These are phyloP conservation scores for Cryptophagus acutangulus DNA, from an alignment of 2,888 invertebrate genomes.

Conservation along the genomic window DNA sequence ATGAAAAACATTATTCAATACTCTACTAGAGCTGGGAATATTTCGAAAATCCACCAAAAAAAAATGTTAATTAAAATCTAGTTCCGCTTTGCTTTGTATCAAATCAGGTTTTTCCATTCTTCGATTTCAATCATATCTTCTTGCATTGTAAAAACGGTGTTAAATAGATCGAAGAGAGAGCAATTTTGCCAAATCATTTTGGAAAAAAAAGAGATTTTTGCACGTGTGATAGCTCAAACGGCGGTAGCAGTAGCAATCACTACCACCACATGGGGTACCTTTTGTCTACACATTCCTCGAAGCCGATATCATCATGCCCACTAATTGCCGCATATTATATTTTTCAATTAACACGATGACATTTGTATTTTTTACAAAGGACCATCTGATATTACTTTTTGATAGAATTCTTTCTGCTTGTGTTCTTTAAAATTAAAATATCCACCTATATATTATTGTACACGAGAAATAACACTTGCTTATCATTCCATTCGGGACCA, in stretches of 20 bases:
- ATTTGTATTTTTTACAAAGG: slow-evolving; percentile 52
- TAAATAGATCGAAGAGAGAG: no score
- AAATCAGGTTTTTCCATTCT: no score
- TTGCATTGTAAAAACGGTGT: no score
- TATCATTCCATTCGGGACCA: background rate
- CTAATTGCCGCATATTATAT: slow-evolving; percentile 62
- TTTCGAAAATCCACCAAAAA: no score
- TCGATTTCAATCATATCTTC: no score
- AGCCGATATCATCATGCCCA: slow-evolving; percentile 40
- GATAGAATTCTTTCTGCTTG: slow-evolving; percentile 18
- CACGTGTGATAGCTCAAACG: slow-evolving; percentile 24
- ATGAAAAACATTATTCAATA: no score
- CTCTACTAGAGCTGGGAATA: no score
- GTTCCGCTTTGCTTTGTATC: no score
- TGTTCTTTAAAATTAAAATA: slow-evolving; percentile 5
- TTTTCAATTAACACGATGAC: slow-evolving; percentile 64
- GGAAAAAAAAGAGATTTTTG: slow-evolving; percentile 16
- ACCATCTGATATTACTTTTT: slow-evolving; percentile 22
- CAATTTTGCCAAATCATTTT: slow-evolving; percentile 17
- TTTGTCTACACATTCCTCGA: slow-evolving; percentile 40
- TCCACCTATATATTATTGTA: no score
- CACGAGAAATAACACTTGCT: slow-evolving; percentile 1
- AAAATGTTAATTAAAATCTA: no score
- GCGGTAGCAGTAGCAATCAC: slow-evolving; percentile 43
- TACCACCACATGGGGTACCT: slow-evolving; percentile 37